Percentiles rank a stretch among this genome's conserved stretches.
Evolutionary conservation across 2,113 vertebrate species (phyloP).

Genomic region (Gymnobelideus leadbeateri): DNA sequence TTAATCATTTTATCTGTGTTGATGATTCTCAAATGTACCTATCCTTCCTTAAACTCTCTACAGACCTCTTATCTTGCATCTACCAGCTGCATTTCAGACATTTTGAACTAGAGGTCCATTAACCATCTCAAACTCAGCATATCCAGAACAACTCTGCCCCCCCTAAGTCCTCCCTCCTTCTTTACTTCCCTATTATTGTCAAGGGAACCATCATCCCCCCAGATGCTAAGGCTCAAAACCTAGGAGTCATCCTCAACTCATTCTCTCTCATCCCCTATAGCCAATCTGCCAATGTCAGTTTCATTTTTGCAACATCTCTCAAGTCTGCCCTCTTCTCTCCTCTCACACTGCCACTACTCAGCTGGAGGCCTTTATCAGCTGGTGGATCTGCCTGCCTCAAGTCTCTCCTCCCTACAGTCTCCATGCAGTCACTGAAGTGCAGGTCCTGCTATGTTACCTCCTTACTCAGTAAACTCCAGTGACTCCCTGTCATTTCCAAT

Average conservation of each 20-base stretch:
- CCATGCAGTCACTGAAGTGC: background rate
- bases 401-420: background rate
- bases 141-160: background rate
- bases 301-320: background rate
- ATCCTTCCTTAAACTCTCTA: background rate
- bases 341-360: background rate
- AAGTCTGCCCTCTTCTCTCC: background rate
- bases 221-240: background rate
- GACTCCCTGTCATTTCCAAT: background rate
- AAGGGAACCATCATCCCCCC: background rate
- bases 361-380: background rate
- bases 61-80: background rate
- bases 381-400: background rate
- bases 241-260: background rate
- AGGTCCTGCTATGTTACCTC: background rate
- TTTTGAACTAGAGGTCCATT: background rate
- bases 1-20: background rate
- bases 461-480: too few relatives aligned
- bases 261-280: background rate
- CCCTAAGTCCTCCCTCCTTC: too few relatives aligned
- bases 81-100: background rate
- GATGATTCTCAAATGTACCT: background rate
- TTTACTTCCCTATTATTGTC: background rate
- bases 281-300: background rate
- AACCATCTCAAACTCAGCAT: background rate